Base-by-base conservation (phyloP, 2,888 invertebrate species). In the Pemphredon lugubris region DNA sequence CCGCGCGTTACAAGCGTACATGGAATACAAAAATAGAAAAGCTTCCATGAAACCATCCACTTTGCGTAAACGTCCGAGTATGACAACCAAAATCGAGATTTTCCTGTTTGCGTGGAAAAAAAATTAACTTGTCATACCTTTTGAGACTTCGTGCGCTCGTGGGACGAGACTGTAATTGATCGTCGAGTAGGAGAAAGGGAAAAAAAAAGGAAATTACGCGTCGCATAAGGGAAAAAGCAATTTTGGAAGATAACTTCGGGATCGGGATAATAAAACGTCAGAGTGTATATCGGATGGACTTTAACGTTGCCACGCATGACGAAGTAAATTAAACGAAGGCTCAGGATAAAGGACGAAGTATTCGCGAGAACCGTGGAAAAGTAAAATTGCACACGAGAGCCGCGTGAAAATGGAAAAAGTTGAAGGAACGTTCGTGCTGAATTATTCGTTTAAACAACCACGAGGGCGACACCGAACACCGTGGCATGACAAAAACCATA, bases 381-480 rank as follows among this genome's bases (percentile, higher is more conserved):
- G 34, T 23, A 53, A 44, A 44, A 37, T 11, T n/a, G 34, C 34
- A 9, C n/a, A 23, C n/a, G 44, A 42, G 48, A 23, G 21, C 42
- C 30, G 47, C 45, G 16, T 16, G 20, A 51, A 21, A 37, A 21
- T 14, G 30, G 37, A 18, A 26, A 18, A 59, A 39, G 26, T 34
- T 20, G 34, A 44, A 55, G 45, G 51, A 58, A 50, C 45, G 80
- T 79, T 83, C 79, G 75, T 77, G 82, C 80, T 83, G 80, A 85
- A 82, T 81, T 78, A 78, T 81, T 83, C 75, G 77, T 79, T 84
- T 83, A 77, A 85, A 85, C 84, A 84, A 81, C 75, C 76, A 34
- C 34, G 3, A 2, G n/a, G n/a, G 34, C n/a, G 4, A 34, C 34
- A n/a, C 26, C 7, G 26, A 26, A 26, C 3, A 7, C 26, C 7